Evolutionary conservation across 2,113 vertebrate genomes (phyloP), one percentile per base, ranked within the genome.

Genomic region (Hemiprocne comata): DNA sequence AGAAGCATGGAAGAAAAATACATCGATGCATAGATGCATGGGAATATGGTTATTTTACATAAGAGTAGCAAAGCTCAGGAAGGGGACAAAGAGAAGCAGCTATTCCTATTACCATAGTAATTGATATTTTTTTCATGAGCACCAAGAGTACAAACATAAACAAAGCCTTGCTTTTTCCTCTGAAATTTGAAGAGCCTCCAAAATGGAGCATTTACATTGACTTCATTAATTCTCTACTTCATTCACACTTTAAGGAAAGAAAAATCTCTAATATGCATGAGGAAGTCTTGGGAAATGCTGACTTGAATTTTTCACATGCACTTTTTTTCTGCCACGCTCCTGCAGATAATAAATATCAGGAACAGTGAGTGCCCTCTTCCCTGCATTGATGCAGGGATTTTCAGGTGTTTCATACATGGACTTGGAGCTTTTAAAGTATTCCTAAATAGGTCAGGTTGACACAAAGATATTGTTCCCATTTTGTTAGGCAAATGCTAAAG

Each of bases 211-310:
- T 34, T 83, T 79, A 69, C 6, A 7, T 15, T 67, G 33, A 82
- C 66, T 89, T 91, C 24, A 71, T 55, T 26, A 82, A 34, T 64
- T 61, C 34, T 36, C 40, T 66, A 33, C 53, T 53, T 76, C 53
- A 69, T 85, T 94, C 81, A 82, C 44, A 93, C 51, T 91, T 89
- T 17, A 89, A 87, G 44, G 34, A 42, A 67, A 85, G 33, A 81
- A 83, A 84, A 94, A 57, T 48, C 48, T 60, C 46, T 44, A 81
- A 25, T 57, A 72, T 28, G 13, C 29, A 55, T 19, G 34, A 93
- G 10, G 44, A 87, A 85, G 29, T 20, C 44, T 60, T 85, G 21
- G 82, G 50, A 93, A 94, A 87, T 31, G 38, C 23, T 94, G 48
- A 74, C 66, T 6, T 69, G 34, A 60, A 61, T 87, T 91, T 94